These are phyloP conservation scores for Rhodinocichla rosea DNA, from an alignment of 2,113 vertebrate species.

Conservation along the genomic window DNA sequence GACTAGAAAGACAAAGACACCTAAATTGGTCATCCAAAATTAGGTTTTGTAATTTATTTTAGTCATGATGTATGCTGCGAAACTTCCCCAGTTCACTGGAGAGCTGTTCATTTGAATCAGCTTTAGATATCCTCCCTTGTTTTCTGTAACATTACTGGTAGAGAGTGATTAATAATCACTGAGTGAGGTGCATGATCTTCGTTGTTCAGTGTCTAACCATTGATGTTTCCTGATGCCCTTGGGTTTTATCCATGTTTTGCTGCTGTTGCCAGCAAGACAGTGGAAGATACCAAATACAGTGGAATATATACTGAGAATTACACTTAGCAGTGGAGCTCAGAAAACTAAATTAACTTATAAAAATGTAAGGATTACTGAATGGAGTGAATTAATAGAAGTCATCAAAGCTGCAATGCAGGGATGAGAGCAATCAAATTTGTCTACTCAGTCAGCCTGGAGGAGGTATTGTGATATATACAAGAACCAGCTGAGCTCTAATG, in stretches of 20 bases:
- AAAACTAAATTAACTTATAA: neutral
- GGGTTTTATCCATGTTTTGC: neutral
- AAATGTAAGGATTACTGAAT: conserved; percentile 1
- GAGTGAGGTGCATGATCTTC: neutral
- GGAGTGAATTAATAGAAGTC: neutral
- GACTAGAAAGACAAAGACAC: neutral
- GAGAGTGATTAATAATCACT: neutral
- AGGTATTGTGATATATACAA: neutral
- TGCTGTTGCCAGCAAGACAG: neutral
- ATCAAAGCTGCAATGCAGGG: neutral
- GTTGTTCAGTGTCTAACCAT: neutral
- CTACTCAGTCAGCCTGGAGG: neutral
- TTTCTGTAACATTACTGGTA: neutral
- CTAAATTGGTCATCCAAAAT: neutral
- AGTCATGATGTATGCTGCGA: neutral
- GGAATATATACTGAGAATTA: neutral
- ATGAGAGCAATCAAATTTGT: conserved; percentile 13
- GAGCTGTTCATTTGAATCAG: neutral
- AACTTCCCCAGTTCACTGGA: neutral
- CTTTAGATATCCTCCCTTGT: neutral
- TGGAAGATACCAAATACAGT: neutral
- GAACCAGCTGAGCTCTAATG: neutral
- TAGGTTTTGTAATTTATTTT: neutral
- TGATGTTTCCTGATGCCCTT: neutral
- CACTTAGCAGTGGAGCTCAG: neutral